Base-by-base conservation (phyloP, 2,797 vertebrate genomes). In the Squalus acanthias region DNA sequence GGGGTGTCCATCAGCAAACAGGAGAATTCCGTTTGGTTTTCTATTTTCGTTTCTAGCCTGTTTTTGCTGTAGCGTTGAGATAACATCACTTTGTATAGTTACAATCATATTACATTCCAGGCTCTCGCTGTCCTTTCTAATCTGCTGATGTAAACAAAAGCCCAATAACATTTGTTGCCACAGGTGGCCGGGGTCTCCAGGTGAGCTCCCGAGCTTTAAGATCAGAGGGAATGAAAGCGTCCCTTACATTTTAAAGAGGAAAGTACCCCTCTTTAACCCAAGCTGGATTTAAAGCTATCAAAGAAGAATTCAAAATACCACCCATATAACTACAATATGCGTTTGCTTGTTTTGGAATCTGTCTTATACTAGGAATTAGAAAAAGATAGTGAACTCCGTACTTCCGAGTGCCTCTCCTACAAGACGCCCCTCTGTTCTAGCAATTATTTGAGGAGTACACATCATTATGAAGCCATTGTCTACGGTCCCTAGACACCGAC, bases 131-230 rank as follows among this genome's bases (percentile, higher is more conserved):
- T 72, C 70, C 69, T 76, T 95, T 57, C 94, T 74, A 74, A 76
- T 50, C 13, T 46, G 69, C 46, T n/a, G 94, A 95, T 57, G 94
- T n/a, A 95, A 95, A 95, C 94, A 95, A 95, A 95, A 95, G 94
- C 94, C 67, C 95, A 95, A 96, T 85, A 94, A 92, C 95, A 92
- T 95, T 76, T 69, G 76, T 96, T 91, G 95, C 57, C 95, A 91
- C 85, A 87, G 96, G 96, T 96, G 72, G 79, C 76, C 53, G 5
- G 46, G 50, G 3, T 57, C 70, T 76, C 24, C 70, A 95, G 94
- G 94, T 95, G 94, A 74, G 69, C 29, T 57, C 69, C 12, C 26
- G 46, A 74, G 22, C 69, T 95, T 74, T n/a, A 53, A 95, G 94
- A 76, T 95, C 50, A 53, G 94, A 57, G 46, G 15, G 69, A 74